These are phyloP conservation scores for Cecidostiba fungosa DNA, from an alignment of 2,888 invertebrate species.

Conservation along the genomic window DNA sequence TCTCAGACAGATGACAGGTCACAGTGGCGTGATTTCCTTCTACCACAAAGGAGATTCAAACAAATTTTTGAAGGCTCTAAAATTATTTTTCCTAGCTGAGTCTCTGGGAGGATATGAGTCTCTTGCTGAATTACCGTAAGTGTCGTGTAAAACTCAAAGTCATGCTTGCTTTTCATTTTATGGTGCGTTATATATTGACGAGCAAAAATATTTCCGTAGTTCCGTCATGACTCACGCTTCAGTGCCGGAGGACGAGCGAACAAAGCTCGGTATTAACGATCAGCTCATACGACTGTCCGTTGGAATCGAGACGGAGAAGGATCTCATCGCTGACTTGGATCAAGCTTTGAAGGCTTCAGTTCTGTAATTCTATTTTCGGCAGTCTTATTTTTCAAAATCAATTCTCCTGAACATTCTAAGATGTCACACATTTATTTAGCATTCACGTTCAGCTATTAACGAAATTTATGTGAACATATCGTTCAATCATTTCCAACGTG, in stretches of 20 bases:
- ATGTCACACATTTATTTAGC: not conserved
- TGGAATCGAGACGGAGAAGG: conserved; percentile 93
- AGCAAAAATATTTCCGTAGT: conserved; percentile 79
- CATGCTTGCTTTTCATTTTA: not conserved
- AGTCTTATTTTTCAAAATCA: not conserved
- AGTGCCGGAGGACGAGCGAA: conserved; percentile 88
- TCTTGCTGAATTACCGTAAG: conserved; percentile 96
- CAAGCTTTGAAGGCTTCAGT: conserved; percentile 86
- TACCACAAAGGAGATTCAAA: conserved; percentile 91
- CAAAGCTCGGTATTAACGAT: conserved; percentile 90
- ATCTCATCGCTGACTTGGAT: conserved; percentile 91
- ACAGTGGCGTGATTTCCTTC: conserved; percentile 96
- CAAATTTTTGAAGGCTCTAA: conserved; percentile 88
- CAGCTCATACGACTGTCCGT: conserved; percentile 93
- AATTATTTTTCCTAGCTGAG: conserved; percentile 93
- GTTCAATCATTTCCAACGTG: not conserved
- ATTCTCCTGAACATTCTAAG: not conserved
- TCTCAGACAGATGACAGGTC: conserved; percentile 90
- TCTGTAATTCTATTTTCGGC: conserved; percentile 58
- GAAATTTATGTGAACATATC: not conserved
- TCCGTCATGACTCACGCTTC: conserved; percentile 97
- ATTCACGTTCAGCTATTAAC: not conserved
- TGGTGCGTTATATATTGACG: not conserved
- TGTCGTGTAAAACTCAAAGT: conserved; percentile 68
- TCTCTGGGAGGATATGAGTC: conserved; percentile 98